Percentiles rank a stretch among this genome's conserved stretches.
Evolutionary conservation across 2,888 invertebrate species (phyloP).

Genomic region (Monochamus alternatus): DNA sequence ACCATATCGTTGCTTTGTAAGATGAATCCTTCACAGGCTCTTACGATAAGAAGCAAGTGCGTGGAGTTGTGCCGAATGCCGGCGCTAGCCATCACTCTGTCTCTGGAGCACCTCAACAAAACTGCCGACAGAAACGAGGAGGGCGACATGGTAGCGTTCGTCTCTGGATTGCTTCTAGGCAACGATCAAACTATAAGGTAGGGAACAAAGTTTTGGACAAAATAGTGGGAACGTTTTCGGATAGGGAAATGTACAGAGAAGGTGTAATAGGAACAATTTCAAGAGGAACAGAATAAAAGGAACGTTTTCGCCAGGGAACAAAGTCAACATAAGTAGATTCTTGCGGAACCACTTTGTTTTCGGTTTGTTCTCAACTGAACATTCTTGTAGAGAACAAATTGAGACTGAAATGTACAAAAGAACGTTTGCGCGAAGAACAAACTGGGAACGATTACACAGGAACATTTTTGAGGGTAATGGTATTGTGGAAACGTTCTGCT

Average conservation of each 20-base stretch:
- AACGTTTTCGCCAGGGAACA: no score
- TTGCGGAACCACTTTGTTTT: background rate
- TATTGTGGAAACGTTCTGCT: no score
- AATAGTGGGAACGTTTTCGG: no score
- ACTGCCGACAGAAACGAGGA: conserved; percentile 57
- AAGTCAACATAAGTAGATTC: no score
- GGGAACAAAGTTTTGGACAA: background rate
- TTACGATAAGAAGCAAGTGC: conserved; percentile 89
- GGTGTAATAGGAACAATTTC: no score
- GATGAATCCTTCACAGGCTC: conserved; percentile 91
- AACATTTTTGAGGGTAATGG: no score
- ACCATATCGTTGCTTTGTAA: conserved; percentile 87
- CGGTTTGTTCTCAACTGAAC: background rate
- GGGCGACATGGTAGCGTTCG: conserved; percentile 71
- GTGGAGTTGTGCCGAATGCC: conserved; percentile 93
- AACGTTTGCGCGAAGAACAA: no score
- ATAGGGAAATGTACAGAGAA: no score
- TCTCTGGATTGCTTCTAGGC: conserved; percentile 89
- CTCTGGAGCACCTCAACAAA: conserved; percentile 76
- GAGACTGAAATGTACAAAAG: no score
- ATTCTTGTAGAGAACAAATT: no score
- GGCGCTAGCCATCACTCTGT: conserved; percentile 87
- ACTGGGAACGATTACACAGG: no score
- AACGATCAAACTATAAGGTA: conserved; percentile 85
- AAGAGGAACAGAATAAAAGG: no score